Evolutionary conservation across 2,888 invertebrate genomes (phyloP), one percentile per base, ranked within the genome.

Genomic region (Mesoligia furuncula): DNA sequence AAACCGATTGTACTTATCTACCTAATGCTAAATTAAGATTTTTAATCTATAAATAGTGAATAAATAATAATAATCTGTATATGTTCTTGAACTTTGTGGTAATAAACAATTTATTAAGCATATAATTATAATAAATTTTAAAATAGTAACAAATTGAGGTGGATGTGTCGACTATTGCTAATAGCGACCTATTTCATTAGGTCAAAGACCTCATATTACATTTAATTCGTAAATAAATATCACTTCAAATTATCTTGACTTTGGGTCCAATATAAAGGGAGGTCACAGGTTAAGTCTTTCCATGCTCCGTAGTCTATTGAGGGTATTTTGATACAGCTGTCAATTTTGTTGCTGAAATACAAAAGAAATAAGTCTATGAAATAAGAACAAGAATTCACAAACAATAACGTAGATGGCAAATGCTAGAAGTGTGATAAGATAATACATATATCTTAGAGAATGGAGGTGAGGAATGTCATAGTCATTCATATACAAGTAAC

Each of bases 321-420:
- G 0, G 61, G 67, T 65, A 84, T 86, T 5, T 73, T 48, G n/a
- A 13, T 13, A 39, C 87, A 84, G 65, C 71, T 79, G n/a, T 65
- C 75, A 17, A 84, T 83, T 62, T 73, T 27, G 27, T 84, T 84
- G 17, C 84, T 84, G 31, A 31, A 86, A 86, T 17, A n/a, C 7
- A 66, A 31, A 66, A 45, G n/a, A 57, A 54, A 54, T 15, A 15
- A 2, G 0, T 15, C 5, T 42, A 4, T 4, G 0, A 67, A 31
- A 61, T 11, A 39, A 57, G 2, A 66, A 66, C 13, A 9, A 48
- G 0, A 64, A 65, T 42, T 65, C 13, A 15, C 61, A 36, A 61
- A 17, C 48, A 20, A 31, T 62, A 11, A 36, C 36, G 31, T 31
- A 24, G 31, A 36, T 36, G 24, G 9, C 8, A 45, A 20, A 8